These are phyloP conservation scores for Dryococelus australis DNA, from an alignment of 2,888 invertebrate species.

Conservation along the genomic window DNA sequence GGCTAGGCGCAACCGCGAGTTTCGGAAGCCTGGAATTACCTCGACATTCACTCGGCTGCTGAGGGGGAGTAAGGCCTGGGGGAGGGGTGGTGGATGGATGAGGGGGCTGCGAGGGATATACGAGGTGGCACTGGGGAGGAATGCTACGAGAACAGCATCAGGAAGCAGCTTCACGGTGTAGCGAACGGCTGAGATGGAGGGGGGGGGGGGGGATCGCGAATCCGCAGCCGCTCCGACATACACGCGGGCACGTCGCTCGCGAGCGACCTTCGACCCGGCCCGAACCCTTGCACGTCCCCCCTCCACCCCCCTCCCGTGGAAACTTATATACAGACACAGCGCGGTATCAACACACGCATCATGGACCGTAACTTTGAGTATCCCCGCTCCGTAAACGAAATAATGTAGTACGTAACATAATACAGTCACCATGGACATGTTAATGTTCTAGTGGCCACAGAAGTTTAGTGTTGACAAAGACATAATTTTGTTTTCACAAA, in stretches of 20 bases:
- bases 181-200: background rate
- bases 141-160: background rate
- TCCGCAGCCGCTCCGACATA: background rate
- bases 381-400: too few species aligned
- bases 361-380: too few species aligned
- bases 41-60: background rate
- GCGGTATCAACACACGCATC: too few species aligned
- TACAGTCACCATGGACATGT: too few species aligned
- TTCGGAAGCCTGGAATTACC: too few species aligned
- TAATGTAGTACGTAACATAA: too few species aligned
- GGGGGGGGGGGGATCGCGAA: background rate
- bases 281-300: background rate
- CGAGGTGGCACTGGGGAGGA: background rate
- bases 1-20: too few species aligned
- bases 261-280: background rate
- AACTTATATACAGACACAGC: too few species aligned
- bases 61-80: background rate
- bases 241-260: background rate
- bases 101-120: background rate
- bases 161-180: background rate
- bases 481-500: too few species aligned
- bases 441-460: too few species aligned
- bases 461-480: too few species aligned
- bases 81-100: background rate
- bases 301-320: background rate